Base-by-base conservation (phyloP, 1,140 invertebrate species). In the Papilio aristodemus region DNA sequence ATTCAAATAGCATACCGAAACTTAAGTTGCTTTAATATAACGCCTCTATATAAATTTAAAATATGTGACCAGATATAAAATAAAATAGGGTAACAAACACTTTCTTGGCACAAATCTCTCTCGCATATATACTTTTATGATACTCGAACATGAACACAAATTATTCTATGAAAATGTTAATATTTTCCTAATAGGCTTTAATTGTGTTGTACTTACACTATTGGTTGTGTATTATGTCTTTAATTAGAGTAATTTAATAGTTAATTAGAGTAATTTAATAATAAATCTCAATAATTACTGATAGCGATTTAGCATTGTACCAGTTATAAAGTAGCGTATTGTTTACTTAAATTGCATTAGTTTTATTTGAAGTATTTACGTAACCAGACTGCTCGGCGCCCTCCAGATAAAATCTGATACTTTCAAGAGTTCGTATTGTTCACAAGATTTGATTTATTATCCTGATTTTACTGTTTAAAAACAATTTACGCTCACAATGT, bases 311-410 rank as follows among this genome's bases (percentile, higher is more conserved):
- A 22, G 46, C 11, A 54, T 54, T 25, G 46, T 11, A 54, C 19
- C 4, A 54, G 46, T 54, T 54, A 19, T 54, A 54, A 54, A 22
- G 22, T 54, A 54, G 19, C 4, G 10, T 54, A 54, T 54, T 54
- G 46, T 54, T 54, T 22, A 54, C 17, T 25, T 22, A 54, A 19
- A 54, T 54, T 54, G 46, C 46, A 54, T 54, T 54, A 54, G 10
- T 25, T 25, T 11, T 19, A 22, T 25, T 54, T 22, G 22, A 54
- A 54, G 46, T 54, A 54, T 54, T 54, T 54, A 9, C 19, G 46
- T 54, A 54, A 54, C 46, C 22, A 54, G 19, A 54, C 19, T 54
- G 19, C 10, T 54, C 19, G 19, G 17, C 19, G 46, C 46, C 19
- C 4, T 54, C 1, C 13, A 13, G 9, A 54, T 54, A 54, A 54